These are phyloP conservation scores for Oxycera nigricornis DNA, from an alignment of 2,888 invertebrate species.

Conservation along the genomic window DNA sequence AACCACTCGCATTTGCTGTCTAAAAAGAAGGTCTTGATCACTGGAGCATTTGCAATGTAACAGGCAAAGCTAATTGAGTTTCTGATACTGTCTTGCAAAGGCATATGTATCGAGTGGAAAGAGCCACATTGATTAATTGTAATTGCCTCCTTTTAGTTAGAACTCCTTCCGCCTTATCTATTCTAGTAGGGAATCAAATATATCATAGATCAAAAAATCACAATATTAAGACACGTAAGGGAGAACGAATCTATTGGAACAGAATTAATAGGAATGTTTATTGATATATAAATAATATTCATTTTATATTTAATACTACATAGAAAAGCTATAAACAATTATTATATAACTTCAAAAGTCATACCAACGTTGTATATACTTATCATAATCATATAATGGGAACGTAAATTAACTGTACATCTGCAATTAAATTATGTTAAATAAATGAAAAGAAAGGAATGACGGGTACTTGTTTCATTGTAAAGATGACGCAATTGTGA, in stretches of 20 bases:
- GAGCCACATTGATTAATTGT: not conserved
- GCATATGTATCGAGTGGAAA: not conserved
- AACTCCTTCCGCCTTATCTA: conserved; percentile 32
- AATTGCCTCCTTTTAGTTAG: not conserved
- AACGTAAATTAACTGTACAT: conserved; percentile 26
- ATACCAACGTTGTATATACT: conserved; percentile 31
- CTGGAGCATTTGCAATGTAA: no score
- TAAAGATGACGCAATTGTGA: not conserved
- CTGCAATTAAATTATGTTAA: conserved; percentile 27
- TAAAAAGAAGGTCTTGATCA: no score
- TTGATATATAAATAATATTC: conserved; percentile 12
- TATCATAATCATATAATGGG: conserved; percentile 21
- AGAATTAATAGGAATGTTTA: conserved; percentile 20
- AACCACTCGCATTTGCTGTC: not conserved
- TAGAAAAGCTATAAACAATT: not conserved
- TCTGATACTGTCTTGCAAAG: not conserved
- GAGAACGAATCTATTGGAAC: conserved; percentile 7
- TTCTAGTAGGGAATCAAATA: conserved; percentile 10
- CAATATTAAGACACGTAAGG: not conserved
- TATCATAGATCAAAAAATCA: conserved; percentile 4
- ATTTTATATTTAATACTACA: conserved; percentile 21
- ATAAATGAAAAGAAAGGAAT: conserved; percentile 11
- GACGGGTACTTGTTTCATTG: not conserved
- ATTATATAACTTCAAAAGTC: conserved; percentile 26
- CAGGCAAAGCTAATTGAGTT: no score